phyloP scores from a whole-genome alignment of 2,888 invertebrate genomes.

The Cantharis flavilabris region DNA sequence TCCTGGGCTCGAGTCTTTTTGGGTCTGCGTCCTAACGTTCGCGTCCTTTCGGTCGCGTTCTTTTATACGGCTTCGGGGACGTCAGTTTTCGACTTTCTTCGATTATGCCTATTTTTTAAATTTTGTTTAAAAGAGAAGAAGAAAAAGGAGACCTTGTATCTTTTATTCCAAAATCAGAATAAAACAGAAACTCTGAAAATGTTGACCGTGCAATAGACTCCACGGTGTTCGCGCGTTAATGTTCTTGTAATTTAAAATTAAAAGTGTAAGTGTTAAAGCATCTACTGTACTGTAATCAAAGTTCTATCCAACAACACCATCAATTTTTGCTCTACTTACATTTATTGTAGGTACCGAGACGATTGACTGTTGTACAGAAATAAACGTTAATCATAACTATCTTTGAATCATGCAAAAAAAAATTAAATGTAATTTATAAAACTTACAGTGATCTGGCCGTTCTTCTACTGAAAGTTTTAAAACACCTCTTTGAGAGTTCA shows the following conservation, averaged over 20 bases:
- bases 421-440: conserved; percentile 7
- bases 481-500: conserved; percentile 74
- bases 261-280: conserved; percentile 10
- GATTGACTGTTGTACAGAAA: conserved; percentile 17
- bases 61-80: too few species aligned
- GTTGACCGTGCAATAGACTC: neutral
- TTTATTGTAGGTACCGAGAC: conserved; percentile 2
- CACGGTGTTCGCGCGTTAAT: neutral
- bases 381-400: conserved; percentile 7
- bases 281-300: neutral
- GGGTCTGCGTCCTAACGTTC: too few species aligned
- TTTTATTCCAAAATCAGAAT: too few species aligned
- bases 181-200: neutral
- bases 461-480: conserved; percentile 77
- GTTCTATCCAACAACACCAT: conserved; percentile 1
- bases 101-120: too few species aligned
- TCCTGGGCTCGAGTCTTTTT: too few species aligned
- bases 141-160: too few species aligned
- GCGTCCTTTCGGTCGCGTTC: too few species aligned
- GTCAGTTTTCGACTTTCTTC: too few species aligned
- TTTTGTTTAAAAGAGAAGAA: too few species aligned
- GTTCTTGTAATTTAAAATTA: neutral
- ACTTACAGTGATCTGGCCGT: conserved; percentile 72
- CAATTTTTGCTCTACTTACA: conserved; percentile 8
- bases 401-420: neutral